A percentile compares a stretch with the other conserved stretches of the same genome.
These are phyloP conservation scores for Drosophila bifasciata DNA, from an alignment of 1,140 invertebrate species.

Conservation along the genomic window DNA sequence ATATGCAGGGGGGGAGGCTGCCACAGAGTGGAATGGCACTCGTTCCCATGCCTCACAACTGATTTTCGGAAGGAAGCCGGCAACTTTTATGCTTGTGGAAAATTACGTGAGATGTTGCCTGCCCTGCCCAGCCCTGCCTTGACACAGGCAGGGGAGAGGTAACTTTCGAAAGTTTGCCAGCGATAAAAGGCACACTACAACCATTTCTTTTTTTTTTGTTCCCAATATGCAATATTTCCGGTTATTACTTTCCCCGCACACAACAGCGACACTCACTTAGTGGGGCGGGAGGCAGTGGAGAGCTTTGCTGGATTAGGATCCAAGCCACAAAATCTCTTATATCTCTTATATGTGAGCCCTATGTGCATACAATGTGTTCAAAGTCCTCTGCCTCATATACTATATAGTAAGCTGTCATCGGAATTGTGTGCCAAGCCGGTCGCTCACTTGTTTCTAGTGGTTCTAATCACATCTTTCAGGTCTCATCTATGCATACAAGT, in stretches of 20 bases:
- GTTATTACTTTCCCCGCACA: constrained; percentile 28
- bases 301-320: constrained; percentile 6
- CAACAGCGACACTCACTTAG: too few species aligned
- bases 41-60: constrained; percentile 15
- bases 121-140: background rate
- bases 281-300: background rate
- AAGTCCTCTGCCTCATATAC: too few species aligned
- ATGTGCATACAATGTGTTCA: too few species aligned
- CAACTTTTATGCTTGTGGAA: constrained; percentile 77
- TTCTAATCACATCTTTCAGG: too few species aligned
- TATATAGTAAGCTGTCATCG: background rate
- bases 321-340: background rate
- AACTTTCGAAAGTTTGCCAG: constrained; percentile 66
- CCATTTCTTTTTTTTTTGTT: constrained; percentile 4
- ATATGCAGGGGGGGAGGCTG: constrained; percentile 58
- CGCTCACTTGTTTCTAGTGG: too few species aligned
- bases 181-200: constrained; percentile 65
- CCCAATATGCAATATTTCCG: constrained; percentile 57
- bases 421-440: background rate
- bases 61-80: constrained; percentile 41
- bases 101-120: constrained; percentile 62
- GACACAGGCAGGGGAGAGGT: constrained; percentile 10
- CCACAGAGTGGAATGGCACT: too few species aligned
- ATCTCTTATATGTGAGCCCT: background rate
- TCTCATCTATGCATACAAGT: too few species aligned